Evolutionary conservation across 2,888 invertebrate species (phyloP).

Genomic region (Plebejus melissa): DNA sequence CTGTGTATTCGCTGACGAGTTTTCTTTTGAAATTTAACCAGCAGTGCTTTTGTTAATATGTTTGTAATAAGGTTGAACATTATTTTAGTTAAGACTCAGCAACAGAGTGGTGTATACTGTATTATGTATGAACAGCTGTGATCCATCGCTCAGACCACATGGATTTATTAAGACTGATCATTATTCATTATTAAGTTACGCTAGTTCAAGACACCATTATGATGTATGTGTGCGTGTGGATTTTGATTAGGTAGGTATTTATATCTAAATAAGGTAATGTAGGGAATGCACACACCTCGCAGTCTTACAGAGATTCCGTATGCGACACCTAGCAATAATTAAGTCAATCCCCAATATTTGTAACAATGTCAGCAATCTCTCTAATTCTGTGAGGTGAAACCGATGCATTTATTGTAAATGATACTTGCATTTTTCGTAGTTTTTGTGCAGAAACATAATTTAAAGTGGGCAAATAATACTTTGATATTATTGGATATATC

Average conservation of each 20-base stretch:
- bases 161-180: slow-evolving; percentile 75
- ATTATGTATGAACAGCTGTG: slow-evolving; percentile 54
- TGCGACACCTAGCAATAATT: slow-evolving; percentile 43
- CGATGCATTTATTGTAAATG: slow-evolving; percentile 43
- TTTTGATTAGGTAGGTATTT: slow-evolving; percentile 61
- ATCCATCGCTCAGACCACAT: slow-evolving; percentile 49
- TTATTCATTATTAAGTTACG: slow-evolving; percentile 75
- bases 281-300: slow-evolving; percentile 39
- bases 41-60: slow-evolving; percentile 70
- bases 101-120: slow-evolving; percentile 60
- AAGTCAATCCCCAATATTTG: slow-evolving; percentile 40
- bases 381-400: slow-evolving; percentile 40
- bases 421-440: slow-evolving; percentile 40
- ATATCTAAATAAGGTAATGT: slow-evolving; percentile 53
- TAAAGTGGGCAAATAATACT: slow-evolving; percentile 13
- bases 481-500: not conserved
- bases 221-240: slow-evolving; percentile 50
- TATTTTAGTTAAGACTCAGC: slow-evolving; percentile 69
- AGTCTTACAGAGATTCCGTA: slow-evolving; percentile 52
- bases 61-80: slow-evolving; percentile 55
- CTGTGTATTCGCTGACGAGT: slow-evolving; percentile 51
- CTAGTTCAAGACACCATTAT: slow-evolving; percentile 69
- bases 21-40: slow-evolving; percentile 61
- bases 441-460: slow-evolving; percentile 6
- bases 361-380: slow-evolving; percentile 40